Evolutionary conservation across 2,797 vertebrate species (phyloP), one percentile per base, ranked within the genome.

Genomic region (Sebastes trivittatus): DNA sequence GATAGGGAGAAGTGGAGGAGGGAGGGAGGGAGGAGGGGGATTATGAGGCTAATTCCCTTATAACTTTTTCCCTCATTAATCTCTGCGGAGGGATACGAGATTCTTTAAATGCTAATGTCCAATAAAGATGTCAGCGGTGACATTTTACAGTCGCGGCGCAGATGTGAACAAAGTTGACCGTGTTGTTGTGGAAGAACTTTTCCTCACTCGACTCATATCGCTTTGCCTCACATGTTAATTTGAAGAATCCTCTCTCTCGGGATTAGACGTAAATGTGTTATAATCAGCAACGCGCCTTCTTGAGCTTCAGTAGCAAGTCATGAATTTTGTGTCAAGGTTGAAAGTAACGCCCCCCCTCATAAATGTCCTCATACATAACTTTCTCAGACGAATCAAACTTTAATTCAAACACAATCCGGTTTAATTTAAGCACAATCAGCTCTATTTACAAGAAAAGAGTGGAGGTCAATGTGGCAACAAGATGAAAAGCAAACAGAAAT

Each of bases 91-190:
- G 81, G 82, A 92, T 72, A 88, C 29, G 22, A 78, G 79, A 89
- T 85, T 88, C 78, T 84, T 78, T 73, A 89, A 91, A 91, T 84
- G 88, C 84, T 88, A 87, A 91, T 87, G 81, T 88, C 79, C 83
- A 82, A 89, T 90, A 85, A 93, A 91, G 87, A 89, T 88, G 89
- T 91, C 90, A 86, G 85, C 78, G 13, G 60, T 88, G 76, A 89
- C 89, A 87, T 89, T 93, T 91, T 82, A 84, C 83, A 84, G 85
- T 34, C 59, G 58, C 65, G 8, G 52, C 60, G 11, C 76, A 79
- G 75, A 80, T 82, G 79, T 86, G 80, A 80, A 77, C 52, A 81
- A 77, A 75, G 69, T 75, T 74, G 71, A 42, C 38, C 1, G 55
- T 29, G 81, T 55, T 81, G 66, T 61, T 66, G 74, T 46, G 46